Conservation (phyloP, 2,888 invertebrate genomes). For the Chironomus riparius region DNA sequence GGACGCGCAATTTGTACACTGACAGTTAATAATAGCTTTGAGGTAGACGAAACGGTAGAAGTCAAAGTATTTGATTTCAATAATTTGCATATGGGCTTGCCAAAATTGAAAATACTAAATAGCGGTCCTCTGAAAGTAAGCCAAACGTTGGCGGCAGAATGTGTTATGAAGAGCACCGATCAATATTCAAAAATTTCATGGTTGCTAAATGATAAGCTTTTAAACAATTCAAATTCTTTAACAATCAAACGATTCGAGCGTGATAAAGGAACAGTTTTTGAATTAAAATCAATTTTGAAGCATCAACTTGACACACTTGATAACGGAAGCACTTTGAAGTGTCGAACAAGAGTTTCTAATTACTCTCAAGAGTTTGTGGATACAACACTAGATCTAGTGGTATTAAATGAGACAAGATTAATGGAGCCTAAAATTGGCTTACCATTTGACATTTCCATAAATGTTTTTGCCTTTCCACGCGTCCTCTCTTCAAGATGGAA, state of each 20-base stretch:
- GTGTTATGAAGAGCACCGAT: not conserved
- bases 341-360: not conserved
- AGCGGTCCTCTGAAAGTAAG: not conserved
- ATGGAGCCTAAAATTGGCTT: not conserved
- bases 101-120: not conserved
- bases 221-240: not conserved
- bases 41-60: not conserved
- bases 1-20: not conserved
- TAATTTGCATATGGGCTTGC: not conserved
- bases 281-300: not conserved
- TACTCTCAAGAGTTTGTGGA: not conserved
- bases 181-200: not conserved
- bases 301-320: not conserved
- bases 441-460: not conserved
- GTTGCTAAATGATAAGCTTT: not conserved
- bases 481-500: not conserved
- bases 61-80: not conserved
- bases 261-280: not conserved
- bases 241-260: not conserved
- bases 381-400: not conserved
- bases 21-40: not conserved
- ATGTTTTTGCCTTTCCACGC: not conserved
- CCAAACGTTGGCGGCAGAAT: not conserved
- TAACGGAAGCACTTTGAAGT: not conserved
- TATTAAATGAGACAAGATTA: not conserved